Evolutionary conservation across 2,888 invertebrate species (phyloP).

Genomic region (Drosophila infuscata): DNA sequence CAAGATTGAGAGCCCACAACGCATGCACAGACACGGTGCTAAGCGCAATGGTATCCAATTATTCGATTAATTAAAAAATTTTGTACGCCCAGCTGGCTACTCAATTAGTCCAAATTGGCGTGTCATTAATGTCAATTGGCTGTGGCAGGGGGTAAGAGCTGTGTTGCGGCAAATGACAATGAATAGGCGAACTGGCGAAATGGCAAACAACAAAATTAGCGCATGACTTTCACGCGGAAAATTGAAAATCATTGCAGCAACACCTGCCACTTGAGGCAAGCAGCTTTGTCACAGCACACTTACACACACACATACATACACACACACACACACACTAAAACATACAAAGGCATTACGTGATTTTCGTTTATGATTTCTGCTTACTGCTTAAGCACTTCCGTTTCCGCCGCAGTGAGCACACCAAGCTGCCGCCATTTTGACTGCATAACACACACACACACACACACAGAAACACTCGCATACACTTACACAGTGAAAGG

Average conservation of each 20-base stretch:
- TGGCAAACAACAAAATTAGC: conserved; percentile 72
- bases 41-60: conserved; percentile 33
- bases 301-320: conserved; percentile 5
- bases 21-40: conserved; percentile 14
- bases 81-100: conserved; percentile 51
- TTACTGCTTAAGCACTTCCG: conserved; percentile 77
- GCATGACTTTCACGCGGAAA: conserved; percentile 77
- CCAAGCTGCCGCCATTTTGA: conserved; percentile 60
- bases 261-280: conserved; percentile 70
- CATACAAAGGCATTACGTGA: conserved; percentile 72
- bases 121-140: conserved; percentile 79
- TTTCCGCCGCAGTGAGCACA: conserved; percentile 66
- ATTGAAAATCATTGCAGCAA: conserved; percentile 82
- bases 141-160: conserved; percentile 22
- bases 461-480: not conserved
- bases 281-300: conserved; percentile 3
- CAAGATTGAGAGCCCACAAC: conserved; percentile 49
- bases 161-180: conserved; percentile 71
- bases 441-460: conserved; percentile 42
- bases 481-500: conserved; percentile 4
- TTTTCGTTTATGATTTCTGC: conserved; percentile 82
- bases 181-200: conserved; percentile 61
- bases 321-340: conserved; percentile 7
- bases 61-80: conserved; percentile 69
- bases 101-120: conserved; percentile 74